phyloP scores from a whole-genome alignment of 2,113 vertebrate species.

The Geothlypis trichas region DNA sequence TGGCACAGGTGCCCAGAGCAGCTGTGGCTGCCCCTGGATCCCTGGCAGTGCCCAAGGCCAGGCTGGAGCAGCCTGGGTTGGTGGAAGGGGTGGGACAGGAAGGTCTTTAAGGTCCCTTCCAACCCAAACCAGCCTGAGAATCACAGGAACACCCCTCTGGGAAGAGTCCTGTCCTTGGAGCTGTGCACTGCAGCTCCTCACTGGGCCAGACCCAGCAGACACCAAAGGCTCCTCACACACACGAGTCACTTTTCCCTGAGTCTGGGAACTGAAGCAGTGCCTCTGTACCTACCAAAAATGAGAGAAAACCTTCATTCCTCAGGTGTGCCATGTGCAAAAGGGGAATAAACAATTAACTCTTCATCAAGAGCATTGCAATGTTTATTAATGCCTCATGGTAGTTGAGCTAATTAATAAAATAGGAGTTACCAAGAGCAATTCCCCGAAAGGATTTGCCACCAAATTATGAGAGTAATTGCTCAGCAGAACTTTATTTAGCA shows the following conservation, averaged over 20 bases:
- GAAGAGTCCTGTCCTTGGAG: neutral
- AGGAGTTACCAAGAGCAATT: neutral
- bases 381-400: neutral
- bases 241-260: neutral
- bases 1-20: neutral
- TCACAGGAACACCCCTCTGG: neutral
- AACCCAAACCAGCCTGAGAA: neutral
- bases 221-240: neutral
- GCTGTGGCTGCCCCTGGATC: neutral
- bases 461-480: neutral
- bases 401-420: neutral
- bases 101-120: neutral
- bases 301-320: neutral
- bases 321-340: neutral
- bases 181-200: rapidly evolving
- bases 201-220: neutral
- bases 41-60: neutral
- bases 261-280: neutral
- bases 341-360: neutral
- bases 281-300: neutral
- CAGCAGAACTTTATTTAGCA: neutral
- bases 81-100: neutral
- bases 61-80: neutral
- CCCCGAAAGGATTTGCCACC: neutral
- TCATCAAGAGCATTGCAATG: neutral